Base-by-base conservation (phyloP, 92 coral and sea anemone species). In the Micromussa lordhowensis region DNA sequence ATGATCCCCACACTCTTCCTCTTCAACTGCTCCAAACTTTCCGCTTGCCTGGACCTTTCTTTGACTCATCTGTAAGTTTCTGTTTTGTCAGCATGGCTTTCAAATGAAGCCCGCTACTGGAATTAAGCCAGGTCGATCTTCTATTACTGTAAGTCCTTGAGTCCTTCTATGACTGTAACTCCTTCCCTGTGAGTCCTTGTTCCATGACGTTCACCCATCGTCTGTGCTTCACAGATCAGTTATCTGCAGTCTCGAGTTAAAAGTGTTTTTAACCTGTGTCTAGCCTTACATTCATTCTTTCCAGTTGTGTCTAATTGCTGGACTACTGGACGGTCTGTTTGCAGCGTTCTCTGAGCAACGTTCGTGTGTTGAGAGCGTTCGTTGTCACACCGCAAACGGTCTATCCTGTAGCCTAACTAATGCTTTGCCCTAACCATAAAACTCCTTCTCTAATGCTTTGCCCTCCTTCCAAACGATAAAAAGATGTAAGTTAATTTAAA, bases 31-130 rank as follows among this genome's bases (percentile, higher is more conserved):
- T 86, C 44, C 89, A 86, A 78, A 77, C 83, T n/a, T 86, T 86
- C 77, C 89, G 55, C 77, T 86, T 86, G 83, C 83, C 89, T 22
- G 89, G 89, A 77, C 75, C 83, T 78, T 36, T 30, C 83, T 63
- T 36, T 86, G 89, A 86, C 78, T 68, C 78, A 32, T 34, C 83
- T 30, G 89, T 86, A 86, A 86, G 89, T 86, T 73, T 3, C 83
- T 51, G 53, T 40, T 77, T 28, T 17, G 35, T n/a, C 49, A 44
- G 48, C 72, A 64, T 54, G 18, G 85, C 24, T 82, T 29, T 48
- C 30, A 22, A 68, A 36, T 70, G 34, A 63, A 63, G 16, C 71
- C 32, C 14, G 17, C 71, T 73, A 14, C 49, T 73, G 49, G 78
- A n/a, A 15, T 73, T 3, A 2, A 26, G 4, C 49, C 49, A 5